A percentile compares a stretch with the other conserved stretches of the same genome.
These are phyloP conservation scores for Nestor notabilis DNA, from an alignment of 2,113 vertebrate genomes.

Conservation along the genomic window DNA sequence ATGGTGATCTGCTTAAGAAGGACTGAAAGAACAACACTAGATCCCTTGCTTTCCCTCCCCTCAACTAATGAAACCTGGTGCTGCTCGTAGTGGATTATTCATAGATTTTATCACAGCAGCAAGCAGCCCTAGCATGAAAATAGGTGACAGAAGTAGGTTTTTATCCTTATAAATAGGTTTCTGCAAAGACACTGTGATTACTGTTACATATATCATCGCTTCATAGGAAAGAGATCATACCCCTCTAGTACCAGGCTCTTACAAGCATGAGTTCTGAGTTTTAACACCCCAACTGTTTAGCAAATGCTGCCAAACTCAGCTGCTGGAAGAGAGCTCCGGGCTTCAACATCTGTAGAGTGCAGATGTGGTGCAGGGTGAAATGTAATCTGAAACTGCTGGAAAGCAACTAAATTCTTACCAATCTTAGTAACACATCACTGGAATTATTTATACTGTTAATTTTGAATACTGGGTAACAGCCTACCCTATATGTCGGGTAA, in stretches of 20 bases:
- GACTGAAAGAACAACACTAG: not conserved
- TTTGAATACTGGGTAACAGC: not conserved
- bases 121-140: not conserved
- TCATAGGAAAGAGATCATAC: conserved; percentile 27
- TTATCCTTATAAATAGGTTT: not conserved
- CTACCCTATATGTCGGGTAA: not conserved
- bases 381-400: conserved; percentile 49
- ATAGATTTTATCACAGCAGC: not conserved
- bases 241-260: conserved; percentile 29
- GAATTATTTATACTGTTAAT: not conserved
- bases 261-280: conserved; percentile 52
- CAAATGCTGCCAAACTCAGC: conserved; percentile 56
- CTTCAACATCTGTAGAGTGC: conserved; percentile 67
- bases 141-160: not conserved
- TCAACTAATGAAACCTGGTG: not conserved
- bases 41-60: not conserved
- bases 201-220: not conserved
- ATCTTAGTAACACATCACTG: conserved; percentile 40
- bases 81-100: not conserved
- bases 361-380: conserved; percentile 56
- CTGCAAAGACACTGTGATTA: not conserved
- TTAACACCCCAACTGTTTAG: conserved; percentile 22
- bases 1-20: not conserved
- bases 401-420: conserved; percentile 64
- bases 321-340: conserved; percentile 26